phyloP scores from a whole-genome alignment of 1,140 invertebrate species.

The Drosophila nebulosa region DNA sequence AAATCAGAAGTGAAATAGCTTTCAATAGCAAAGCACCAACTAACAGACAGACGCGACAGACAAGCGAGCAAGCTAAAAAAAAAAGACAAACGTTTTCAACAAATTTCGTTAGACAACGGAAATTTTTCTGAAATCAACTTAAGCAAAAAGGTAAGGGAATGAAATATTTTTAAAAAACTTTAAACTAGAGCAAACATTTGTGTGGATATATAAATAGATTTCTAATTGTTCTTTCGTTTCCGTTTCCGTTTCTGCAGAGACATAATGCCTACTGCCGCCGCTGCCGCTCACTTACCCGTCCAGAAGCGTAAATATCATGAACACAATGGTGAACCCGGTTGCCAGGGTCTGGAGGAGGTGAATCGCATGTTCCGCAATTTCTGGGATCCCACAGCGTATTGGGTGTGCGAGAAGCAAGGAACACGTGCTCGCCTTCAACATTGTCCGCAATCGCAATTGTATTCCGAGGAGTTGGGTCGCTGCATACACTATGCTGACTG shows the following conservation, averaged over 20 bases:
- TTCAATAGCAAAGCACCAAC: constrained; percentile 44
- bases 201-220: constrained; percentile 3
- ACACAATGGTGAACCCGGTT: constrained; percentile 73
- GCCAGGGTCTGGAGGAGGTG: constrained; percentile 68
- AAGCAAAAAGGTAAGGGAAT: constrained; percentile 21
- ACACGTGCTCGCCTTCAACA: constrained; percentile 57
- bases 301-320: constrained; percentile 62
- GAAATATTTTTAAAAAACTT: constrained; percentile 20
- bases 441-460: constrained; percentile 64
- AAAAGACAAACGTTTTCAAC: neutral
- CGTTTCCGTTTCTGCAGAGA: constrained; percentile 20
- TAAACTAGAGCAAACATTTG: constrained; percentile 15
- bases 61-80: constrained; percentile 4
- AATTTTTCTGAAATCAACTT: constrained; percentile 8
- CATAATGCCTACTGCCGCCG: constrained; percentile 36
- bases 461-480: constrained; percentile 62
- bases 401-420: constrained; percentile 72
- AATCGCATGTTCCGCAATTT: constrained; percentile 76
- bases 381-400: constrained; percentile 77
- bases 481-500: constrained; percentile 70
- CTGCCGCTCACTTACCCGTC: constrained; percentile 54
- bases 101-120: constrained; percentile 16
- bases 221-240: constrained; percentile 22
- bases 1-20: constrained; percentile 73
- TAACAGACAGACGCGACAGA: constrained; percentile 2